Conservation (phyloP, 1,140 invertebrate genomes). For the Chironomus striatipennis region DNA sequence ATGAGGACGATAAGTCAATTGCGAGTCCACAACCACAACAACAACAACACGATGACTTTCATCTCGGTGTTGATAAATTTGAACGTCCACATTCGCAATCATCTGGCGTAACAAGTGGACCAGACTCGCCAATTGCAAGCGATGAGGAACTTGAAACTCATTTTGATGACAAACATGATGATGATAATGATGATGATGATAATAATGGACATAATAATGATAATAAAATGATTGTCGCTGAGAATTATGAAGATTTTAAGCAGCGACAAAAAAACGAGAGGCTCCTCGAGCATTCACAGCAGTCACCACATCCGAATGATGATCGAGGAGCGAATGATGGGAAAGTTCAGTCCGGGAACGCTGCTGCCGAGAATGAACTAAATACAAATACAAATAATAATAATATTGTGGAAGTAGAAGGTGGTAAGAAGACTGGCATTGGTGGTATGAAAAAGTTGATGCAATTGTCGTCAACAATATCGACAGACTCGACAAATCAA, state of each 20-base stretch:
- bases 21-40: conserved; percentile 23
- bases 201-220: background rate
- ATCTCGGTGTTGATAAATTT: conserved; percentile 25
- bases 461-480: conserved; percentile 25
- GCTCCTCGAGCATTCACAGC: conserved; percentile 25
- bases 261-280: conserved; percentile 25
- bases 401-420: conserved; percentile 27
- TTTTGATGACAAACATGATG: background rate
- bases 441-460: conserved; percentile 31
- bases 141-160: conserved; percentile 40
- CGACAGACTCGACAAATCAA: conserved; percentile 30
- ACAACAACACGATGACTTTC: conserved; percentile 28
- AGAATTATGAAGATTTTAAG: conserved; percentile 28
- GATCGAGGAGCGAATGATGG: conserved; percentile 28
- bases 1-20: conserved; percentile 35
- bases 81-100: conserved; percentile 44
- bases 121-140: conserved; percentile 64
- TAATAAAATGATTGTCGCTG: conserved; percentile 25
- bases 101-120: conserved; percentile 77
- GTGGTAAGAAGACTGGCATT: conserved; percentile 34
- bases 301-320: background rate
- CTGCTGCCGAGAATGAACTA: conserved; percentile 11
- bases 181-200: background rate
- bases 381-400: background rate
- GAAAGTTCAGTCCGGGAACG: background rate